phyloP scores from a whole-genome alignment of 2,888 invertebrate species.

The Ectemnius cavifrons region DNA sequence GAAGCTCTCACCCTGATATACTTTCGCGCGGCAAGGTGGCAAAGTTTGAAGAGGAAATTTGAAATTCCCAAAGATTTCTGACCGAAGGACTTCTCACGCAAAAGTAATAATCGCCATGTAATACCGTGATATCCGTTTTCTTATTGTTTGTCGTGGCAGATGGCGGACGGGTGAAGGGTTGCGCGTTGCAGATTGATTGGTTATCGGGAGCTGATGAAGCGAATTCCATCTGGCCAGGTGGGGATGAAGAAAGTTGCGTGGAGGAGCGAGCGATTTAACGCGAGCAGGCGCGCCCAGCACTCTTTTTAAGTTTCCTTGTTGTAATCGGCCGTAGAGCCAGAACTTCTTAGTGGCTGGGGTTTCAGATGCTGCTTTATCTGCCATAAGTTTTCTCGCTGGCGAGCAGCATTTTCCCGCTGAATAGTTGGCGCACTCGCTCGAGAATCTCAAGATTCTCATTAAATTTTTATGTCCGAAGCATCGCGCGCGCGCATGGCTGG shows the following conservation, averaged over 20 bases:
- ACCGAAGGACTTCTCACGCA: too few relatives aligned
- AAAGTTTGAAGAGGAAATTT: too few relatives aligned
- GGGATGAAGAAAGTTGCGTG: background rate
- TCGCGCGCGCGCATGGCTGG: too few relatives aligned
- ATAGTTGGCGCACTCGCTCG: background rate
- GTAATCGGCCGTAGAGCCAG: background rate
- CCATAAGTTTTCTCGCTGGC: background rate
- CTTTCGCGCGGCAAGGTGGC: too few relatives aligned
- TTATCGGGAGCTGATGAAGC: conserved; percentile 5
- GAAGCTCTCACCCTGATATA: too few relatives aligned
- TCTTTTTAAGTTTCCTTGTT: conserved; percentile 4
- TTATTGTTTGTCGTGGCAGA: too few relatives aligned
- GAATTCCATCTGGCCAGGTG: background rate
- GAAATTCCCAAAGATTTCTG: too few relatives aligned
- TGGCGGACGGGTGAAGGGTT: too few relatives aligned
- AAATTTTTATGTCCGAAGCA: background rate
- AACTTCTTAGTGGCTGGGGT: background rate
- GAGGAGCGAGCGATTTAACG: background rate
- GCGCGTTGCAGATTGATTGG: background rate
- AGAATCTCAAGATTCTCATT: background rate
- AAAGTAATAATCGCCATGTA: too few relatives aligned
- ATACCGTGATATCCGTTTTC: too few relatives aligned
- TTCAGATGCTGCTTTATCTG: conserved; percentile 5
- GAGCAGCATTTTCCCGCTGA: background rate
- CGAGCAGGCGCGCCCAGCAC: background rate